These are phyloP conservation scores for Sarcophaga variegata DNA, from an alignment of 2,888 invertebrate genomes.

Conservation along the genomic window DNA sequence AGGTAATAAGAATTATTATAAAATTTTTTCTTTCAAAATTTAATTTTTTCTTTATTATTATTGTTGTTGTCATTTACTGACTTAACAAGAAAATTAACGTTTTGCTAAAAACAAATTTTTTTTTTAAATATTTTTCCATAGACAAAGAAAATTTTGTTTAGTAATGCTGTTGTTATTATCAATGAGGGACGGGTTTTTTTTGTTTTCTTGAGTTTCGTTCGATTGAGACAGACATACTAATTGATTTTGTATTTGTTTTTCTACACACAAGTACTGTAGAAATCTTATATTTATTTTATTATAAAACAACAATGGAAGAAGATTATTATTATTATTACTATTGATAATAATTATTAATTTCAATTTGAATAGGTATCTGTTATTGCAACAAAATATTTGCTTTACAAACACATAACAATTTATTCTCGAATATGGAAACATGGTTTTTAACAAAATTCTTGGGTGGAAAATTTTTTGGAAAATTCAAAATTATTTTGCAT, in stretches of 20 bases:
- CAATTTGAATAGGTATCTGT: no score
- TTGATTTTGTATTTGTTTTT: slow-evolving; percentile 17
- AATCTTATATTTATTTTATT: slow-evolving; percentile 22
- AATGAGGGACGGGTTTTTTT: not conserved
- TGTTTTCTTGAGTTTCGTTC: not conserved
- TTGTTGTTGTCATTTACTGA: slow-evolving; percentile 32
- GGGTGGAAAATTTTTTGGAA: no score
- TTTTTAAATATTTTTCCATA: not conserved
- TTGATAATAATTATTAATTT: slow-evolving; percentile 5
- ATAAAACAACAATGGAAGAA: not conserved
- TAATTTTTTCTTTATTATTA: not conserved
- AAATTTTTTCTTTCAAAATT: not conserved
- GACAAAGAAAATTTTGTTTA: slow-evolving; percentile 22
- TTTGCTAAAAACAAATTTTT: slow-evolving; percentile 3
- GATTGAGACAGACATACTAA: slow-evolving; percentile 39
- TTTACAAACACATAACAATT: no score
- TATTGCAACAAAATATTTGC: no score
- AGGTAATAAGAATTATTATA: slow-evolving; percentile 49
- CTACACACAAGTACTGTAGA: not conserved
- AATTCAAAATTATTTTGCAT: no score
- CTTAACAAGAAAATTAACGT: slow-evolving; percentile 57
- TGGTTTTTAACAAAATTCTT: no score
- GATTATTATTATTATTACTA: not conserved
- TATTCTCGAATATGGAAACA: no score
- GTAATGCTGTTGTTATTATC: slow-evolving; percentile 31